Evolutionary conservation across 2,888 invertebrate genomes (phyloP).

Genomic region (Tuberolachnus salignus): DNA sequence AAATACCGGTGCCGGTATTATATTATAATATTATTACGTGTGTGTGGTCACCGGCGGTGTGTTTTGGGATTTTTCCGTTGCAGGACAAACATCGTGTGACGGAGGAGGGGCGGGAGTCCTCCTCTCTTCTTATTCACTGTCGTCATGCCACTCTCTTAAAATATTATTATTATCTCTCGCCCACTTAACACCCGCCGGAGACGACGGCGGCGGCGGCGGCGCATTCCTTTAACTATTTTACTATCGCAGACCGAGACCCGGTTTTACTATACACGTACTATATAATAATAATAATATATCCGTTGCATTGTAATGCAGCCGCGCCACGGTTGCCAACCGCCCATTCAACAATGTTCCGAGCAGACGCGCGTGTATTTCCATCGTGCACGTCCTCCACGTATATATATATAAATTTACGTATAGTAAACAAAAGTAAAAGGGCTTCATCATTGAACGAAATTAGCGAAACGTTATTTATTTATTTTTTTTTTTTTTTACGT

Average conservation of each 20-base stretch:
- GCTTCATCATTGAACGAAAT: no score
- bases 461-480: no score
- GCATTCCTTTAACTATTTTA: conserved; percentile 48
- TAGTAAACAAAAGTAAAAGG: no score
- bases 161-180: no score
- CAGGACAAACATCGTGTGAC: conserved; percentile 11
- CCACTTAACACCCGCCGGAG: conserved; percentile 37
- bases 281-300: conserved; percentile 22
- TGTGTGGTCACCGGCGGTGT: conserved; percentile 41
- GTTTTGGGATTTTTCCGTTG: conserved; percentile 18
- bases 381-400: neutral
- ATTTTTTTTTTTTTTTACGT: no score
- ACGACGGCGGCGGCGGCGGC: neutral
- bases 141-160: neutral
- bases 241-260: conserved; percentile 5
- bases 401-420: no score
- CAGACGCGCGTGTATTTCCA: no score
- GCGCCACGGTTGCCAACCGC: conserved; percentile 32
- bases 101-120: no score
- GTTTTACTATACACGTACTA: conserved; percentile 7
- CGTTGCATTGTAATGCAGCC: conserved; percentile 26
- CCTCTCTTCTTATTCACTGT: neutral
- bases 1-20: conserved; percentile 15
- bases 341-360: conserved; percentile 27
- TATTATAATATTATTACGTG: conserved; percentile 34